phyloP scores from a whole-genome alignment of 92 coral and sea anemone genomes.

The Parazoanthus atlanticus region DNA sequence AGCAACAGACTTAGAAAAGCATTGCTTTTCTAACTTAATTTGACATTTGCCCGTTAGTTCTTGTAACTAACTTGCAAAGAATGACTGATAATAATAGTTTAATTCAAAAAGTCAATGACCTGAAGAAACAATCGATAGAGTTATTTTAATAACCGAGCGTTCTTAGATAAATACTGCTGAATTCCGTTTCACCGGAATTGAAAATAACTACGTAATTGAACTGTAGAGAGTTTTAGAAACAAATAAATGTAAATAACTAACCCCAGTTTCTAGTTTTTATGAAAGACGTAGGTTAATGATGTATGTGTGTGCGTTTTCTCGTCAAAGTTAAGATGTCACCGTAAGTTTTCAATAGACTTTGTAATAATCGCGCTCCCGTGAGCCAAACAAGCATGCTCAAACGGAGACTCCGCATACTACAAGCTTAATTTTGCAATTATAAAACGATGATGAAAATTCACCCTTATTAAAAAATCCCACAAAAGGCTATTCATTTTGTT shows the following conservation, averaged over 20 bases:
- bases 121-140: slow-evolving; percentile 1
- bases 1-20: not conserved
- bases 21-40: not conserved
- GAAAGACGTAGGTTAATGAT: not conserved
- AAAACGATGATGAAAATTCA: not conserved
- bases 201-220: not conserved
- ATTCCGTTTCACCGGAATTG: slow-evolving; percentile 24
- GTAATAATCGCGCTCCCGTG: not conserved
- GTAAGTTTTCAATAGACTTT: not conserved
- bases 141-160: slow-evolving; percentile 9
- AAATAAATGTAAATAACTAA: slow-evolving; percentile 11
- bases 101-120: slow-evolving; percentile 36
- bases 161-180: not conserved
- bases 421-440: not conserved
- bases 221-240: not conserved
- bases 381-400: not conserved
- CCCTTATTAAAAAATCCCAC: slow-evolving; percentile 1
- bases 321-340: not conserved
- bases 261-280: not conserved
- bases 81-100: slow-evolving; percentile 18
- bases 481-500: slow-evolving; percentile 23
- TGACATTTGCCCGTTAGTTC: slow-evolving; percentile 16
- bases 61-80: slow-evolving; percentile 25
- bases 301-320: not conserved
- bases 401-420: not conserved